These are phyloP conservation scores for Bubalus kerabau DNA, from an alignment of 2,113 vertebrate genomes.

Conservation along the genomic window DNA sequence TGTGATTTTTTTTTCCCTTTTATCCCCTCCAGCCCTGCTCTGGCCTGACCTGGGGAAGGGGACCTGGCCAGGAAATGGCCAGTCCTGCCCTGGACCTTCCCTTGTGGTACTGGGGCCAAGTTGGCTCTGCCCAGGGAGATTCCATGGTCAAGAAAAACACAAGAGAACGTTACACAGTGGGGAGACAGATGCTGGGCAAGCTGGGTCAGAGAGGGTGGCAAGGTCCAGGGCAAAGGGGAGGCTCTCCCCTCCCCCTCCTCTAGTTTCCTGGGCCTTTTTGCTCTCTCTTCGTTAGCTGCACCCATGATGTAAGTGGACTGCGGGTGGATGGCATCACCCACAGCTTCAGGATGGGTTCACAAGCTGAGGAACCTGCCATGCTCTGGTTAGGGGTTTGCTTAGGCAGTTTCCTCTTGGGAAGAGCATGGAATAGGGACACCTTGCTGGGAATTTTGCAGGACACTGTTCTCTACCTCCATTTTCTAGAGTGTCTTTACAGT, in stretches of 20 bases:
- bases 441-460: not conserved
- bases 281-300: not conserved
- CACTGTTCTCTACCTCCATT: not conserved
- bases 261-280: no score
- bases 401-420: not conserved
- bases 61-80: not conserved
- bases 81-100: not conserved
- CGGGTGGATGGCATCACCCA: not conserved
- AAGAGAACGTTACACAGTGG: not conserved
- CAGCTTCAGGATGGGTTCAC: not conserved
- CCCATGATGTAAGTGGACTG: not conserved
- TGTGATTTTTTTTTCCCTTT: not conserved
- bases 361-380: no score
- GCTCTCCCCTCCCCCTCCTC: accelerated
- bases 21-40: not conserved
- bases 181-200: not conserved
- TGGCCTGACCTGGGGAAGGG: not conserved
- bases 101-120: not conserved
- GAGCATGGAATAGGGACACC: no score
- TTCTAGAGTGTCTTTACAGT: not conserved
- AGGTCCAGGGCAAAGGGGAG: not conserved
- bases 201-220: not conserved
- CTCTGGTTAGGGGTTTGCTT: not conserved
- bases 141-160: not conserved
- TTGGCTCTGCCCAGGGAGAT: not conserved